Base-by-base conservation (phyloP, 2,888 invertebrate species). In the Euplexia lucipara region DNA sequence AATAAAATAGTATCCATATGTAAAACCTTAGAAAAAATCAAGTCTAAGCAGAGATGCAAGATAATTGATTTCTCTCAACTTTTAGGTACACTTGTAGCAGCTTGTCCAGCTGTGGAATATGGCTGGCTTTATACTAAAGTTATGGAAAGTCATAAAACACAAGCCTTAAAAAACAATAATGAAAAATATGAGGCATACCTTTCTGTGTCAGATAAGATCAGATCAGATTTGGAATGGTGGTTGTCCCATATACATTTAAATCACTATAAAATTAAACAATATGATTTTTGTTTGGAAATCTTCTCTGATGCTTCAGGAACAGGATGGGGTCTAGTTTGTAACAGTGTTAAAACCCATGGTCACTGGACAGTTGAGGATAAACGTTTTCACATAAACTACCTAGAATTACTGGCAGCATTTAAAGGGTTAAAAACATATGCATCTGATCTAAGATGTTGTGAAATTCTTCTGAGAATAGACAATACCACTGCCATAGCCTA, bases 81-180 rank as follows among this genome's bases (percentile, higher is more conserved):
- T 0, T 5, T 78, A 16, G 81, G 83, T 0, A 47, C 74, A 16
- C 60, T 86, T 37, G 68, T 73, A 2, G 70, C 86, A 0, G 73
- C 76, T 39, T 86, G 84, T 37, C 85, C 84, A 30, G 85, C 81
- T 3, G 70, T 84, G 12, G 78, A 83, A 54, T 86, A 86, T 56
- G 80, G 83, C 3, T 82, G 76, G 78, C 66, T 84, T 8, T 79
- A 85, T 16, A 83, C 83, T 0, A 86, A 85, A 62, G 10, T 60
- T 1, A 16, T 83, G 5, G 83, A 83, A 62, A 45, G 76, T 1
- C 22, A 48, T 9, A 79, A 78, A 66, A 49, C 48, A 42, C 0
- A 1, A n/a, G 47, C 48, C 22, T 42, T 62, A 47, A 22, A 14
- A 14, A 54, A 44, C 12, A 62, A 41, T 4, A 14, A 51, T 16